Evolutionary conservation across 2,888 invertebrate genomes (phyloP).

Genomic region (Eupsilia transversa): DNA sequence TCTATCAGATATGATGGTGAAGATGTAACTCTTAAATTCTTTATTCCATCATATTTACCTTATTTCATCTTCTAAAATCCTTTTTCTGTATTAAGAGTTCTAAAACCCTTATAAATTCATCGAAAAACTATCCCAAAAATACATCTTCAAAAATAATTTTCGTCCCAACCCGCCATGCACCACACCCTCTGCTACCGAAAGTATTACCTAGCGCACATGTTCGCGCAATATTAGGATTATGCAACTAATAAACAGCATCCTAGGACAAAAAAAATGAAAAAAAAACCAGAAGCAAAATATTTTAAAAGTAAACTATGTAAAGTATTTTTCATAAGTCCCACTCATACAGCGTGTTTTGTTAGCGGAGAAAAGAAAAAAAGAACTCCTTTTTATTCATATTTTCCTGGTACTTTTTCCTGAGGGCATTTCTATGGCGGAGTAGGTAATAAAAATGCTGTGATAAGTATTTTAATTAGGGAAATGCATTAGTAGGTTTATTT

Average conservation of each 20-base stretch:
- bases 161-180: not conserved
- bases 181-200: conserved; percentile 3
- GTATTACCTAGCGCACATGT: conserved; percentile 36
- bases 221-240: conserved; percentile 58
- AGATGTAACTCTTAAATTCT: no score
- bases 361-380: conserved; percentile 5
- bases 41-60: no score
- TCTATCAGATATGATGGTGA: no score
- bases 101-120: not conserved
- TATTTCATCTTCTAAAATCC: no score
- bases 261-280: conserved; percentile 29
- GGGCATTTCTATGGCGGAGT: not conserved
- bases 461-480: conserved; percentile 32
- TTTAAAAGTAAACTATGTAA: conserved; percentile 29
- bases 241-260: conserved; percentile 53
- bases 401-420: conserved; percentile 34
- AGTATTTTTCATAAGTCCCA: conserved; percentile 46
- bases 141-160: not conserved
- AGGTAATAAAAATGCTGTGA: conserved; percentile 26
- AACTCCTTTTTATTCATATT: conserved; percentile 17
- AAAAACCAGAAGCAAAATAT: conserved; percentile 26
- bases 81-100: no score
- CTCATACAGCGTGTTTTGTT: conserved; percentile 28
- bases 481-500: conserved; percentile 15
- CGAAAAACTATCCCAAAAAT: not conserved